Base-by-base conservation (phyloP, 2,888 invertebrate species). In the Oxytorus armatus region DNA sequence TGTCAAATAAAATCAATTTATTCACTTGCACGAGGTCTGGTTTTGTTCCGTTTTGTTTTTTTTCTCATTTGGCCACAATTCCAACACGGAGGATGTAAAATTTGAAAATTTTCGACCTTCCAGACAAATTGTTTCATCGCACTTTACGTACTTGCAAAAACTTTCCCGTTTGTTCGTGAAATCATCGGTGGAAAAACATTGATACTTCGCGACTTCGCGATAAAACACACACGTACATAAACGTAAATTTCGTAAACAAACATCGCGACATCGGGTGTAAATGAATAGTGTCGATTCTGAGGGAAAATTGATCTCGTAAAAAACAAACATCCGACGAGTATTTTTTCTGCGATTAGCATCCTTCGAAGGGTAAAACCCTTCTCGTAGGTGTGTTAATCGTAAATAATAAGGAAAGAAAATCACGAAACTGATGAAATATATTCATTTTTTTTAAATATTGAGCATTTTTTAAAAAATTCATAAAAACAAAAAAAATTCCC, bases 241-340 rank as follows among this genome's bases (percentile, higher is more conserved):
- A 11, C 23, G 2, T 25, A 18, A 16, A 29, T 76, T 59, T 51
- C 11, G n/a, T 47, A 25, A 75, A 57, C 18, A 51, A 75, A 75
- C 25, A 65, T 75, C 61, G 25, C 11, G 11, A 21, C 57, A 79
- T 57, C 16, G 7, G 5, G 16, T 44, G 59, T 4, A 8, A 70
- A 53, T 33, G 10, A 25, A 16, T 70, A 44, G 47, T 21, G 33
- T 36, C 18, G n/a, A 53, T 11, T n/a, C 5, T 16, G 8, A n/a
- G 5, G 63, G 8, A 25, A 16, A 29, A 55, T n/a, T 25, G 14
- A 65, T 25, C 8, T 39, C 7, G 16, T 14, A 51, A 72, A 57
- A 0, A 65, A n/a, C n/a, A 16, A 51, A 11, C 14, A 39, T 10
- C 3, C 47, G 16, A 11, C 36, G 11, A 8, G 5, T 25, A 57